These are phyloP conservation scores for Drosophila gunungcola DNA, from an alignment of 1,140 invertebrate species.

Conservation along the genomic window DNA sequence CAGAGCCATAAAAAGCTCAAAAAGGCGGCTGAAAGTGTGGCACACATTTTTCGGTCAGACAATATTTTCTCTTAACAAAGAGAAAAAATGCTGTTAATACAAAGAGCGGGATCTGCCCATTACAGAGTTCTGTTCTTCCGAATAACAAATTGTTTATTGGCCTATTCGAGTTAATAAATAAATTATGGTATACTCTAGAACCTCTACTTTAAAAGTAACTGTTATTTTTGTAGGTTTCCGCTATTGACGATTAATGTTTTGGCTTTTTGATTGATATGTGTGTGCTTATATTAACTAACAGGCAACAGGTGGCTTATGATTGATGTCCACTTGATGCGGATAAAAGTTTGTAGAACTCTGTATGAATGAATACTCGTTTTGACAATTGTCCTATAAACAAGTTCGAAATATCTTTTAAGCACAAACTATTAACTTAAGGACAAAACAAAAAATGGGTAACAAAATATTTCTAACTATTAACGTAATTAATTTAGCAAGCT, in stretches of 20 bases:
- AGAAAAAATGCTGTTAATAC: slow-evolving; percentile 35
- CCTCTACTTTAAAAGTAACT: too few species aligned
- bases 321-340: slow-evolving; percentile 4
- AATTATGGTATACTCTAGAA: neutral
- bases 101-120: neutral
- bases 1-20: slow-evolving; percentile 60
- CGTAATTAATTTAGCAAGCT: too few species aligned
- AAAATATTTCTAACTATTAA: too few species aligned
- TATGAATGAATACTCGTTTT: neutral
- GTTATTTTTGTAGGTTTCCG: too few species aligned
- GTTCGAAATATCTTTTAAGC: too few species aligned
- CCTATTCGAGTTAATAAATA: neutral
- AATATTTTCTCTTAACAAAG: slow-evolving; percentile 51
- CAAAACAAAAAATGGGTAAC: neutral
- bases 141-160: slow-evolving; percentile 34
- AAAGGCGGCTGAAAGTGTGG: slow-evolving; percentile 38
- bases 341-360: neutral
- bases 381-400: neutral
- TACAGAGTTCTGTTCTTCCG: slow-evolving; percentile 11
- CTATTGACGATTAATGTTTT: neutral
- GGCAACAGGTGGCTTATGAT: slow-evolving; percentile 63
- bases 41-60: slow-evolving; percentile 29
- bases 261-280: slow-evolving; percentile 35
- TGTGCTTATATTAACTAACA: neutral
- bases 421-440: too few species aligned